A percentile compares a stretch with the other conserved stretches of the same genome.
These are phyloP conservation scores for Rhinoraja longicauda DNA, from an alignment of 2,797 vertebrate species.

Conservation along the genomic window DNA sequence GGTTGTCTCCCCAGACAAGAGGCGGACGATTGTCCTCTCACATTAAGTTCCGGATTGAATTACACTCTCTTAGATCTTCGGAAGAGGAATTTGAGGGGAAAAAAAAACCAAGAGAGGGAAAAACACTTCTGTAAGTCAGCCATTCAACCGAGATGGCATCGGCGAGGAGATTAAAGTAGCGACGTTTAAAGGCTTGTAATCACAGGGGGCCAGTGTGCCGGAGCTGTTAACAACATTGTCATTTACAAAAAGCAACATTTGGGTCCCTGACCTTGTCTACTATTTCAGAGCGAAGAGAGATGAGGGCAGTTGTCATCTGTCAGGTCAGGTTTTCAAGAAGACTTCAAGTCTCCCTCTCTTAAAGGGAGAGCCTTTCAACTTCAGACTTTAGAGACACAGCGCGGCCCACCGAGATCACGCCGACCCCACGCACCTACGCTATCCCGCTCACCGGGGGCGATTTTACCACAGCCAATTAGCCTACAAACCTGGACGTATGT, in stretches of 20 bases:
- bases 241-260: conserved; percentile 20
- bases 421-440: too few relatives aligned
- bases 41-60: not conserved
- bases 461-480: too few relatives aligned
- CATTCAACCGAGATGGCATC: not conserved
- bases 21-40: not conserved
- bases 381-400: too few relatives aligned
- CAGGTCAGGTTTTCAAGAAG: not conserved
- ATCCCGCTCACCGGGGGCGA: too few relatives aligned
- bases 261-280: not conserved
- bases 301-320: not conserved
- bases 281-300: not conserved
- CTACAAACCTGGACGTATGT: too few relatives aligned
- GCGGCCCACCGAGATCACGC: too few relatives aligned
- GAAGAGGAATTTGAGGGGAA: not conserved
- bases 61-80: not conserved
- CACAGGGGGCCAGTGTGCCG: not conserved
- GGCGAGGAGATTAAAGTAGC: conserved; percentile 18
- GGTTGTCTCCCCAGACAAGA: not conserved
- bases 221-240: conserved; percentile 14
- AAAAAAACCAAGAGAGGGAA: not conserved
- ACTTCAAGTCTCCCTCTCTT: too few relatives aligned
- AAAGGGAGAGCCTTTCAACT: too few relatives aligned
- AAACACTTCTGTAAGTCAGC: not conserved
- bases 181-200: conserved; percentile 29